Evolutionary conservation across 2,113 vertebrate genomes (phyloP).

Genomic region (Narcine bancroftii): DNA sequence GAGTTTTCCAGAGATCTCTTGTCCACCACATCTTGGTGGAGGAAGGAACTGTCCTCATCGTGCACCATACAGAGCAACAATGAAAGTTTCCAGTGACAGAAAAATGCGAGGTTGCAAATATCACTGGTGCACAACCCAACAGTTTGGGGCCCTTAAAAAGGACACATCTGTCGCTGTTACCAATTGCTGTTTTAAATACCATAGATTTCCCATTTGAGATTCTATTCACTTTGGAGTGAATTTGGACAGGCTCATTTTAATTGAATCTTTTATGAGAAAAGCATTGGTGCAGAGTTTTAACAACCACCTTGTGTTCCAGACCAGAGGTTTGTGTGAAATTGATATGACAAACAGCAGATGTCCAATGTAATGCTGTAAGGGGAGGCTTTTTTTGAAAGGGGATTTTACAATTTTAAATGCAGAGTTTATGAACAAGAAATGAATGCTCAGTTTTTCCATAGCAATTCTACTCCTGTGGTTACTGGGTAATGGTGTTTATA

Average conservation of each 20-base stretch:
- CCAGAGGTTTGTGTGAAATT: background rate
- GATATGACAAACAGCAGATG: background rate
- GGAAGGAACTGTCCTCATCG: background rate
- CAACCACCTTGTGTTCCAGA: background rate
- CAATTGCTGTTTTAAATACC: background rate
- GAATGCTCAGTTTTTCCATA: background rate
- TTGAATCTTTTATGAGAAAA: background rate
- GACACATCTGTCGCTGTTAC: background rate
- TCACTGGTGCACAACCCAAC: background rate
- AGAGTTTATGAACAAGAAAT: background rate
- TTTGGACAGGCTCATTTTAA: background rate
- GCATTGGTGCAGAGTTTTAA: background rate
- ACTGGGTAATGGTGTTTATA: background rate
- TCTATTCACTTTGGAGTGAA: background rate
- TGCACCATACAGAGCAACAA: background rate
- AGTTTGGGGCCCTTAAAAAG: background rate
- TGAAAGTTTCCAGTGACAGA: background rate
- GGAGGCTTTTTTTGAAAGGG: background rate
- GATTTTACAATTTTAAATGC: conserved; percentile 14
- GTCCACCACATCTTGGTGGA: background rate
- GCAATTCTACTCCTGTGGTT: background rate
- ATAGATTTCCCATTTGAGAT: background rate
- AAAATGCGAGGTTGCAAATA: background rate
- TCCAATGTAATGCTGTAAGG: background rate
- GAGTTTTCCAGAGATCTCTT: background rate